Conservation (phyloP, 2,113 vertebrate genomes). For the Pionites leucogaster region DNA sequence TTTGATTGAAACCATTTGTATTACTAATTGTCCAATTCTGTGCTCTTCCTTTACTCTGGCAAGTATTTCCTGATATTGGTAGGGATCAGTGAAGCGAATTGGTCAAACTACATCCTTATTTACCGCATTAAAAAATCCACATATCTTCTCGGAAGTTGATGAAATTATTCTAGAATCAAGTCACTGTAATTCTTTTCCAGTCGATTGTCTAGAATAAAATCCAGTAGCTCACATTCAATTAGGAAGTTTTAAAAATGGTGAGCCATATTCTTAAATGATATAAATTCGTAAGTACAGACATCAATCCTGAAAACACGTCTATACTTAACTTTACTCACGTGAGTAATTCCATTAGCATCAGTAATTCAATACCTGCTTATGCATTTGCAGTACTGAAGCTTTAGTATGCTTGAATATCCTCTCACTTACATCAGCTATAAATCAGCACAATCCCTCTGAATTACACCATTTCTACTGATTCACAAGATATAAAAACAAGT, state of each 20-base stretch:
- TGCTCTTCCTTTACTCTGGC: slow-evolving; percentile 7
- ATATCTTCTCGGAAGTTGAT: neutral
- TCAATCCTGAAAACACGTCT: slow-evolving; percentile 45
- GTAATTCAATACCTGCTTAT: slow-evolving; percentile 66
- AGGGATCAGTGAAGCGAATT: neutral
- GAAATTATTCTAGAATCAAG: slow-evolving; percentile 29
- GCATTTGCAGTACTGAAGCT: slow-evolving; percentile 43
- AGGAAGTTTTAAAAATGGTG: slow-evolving; percentile 45
- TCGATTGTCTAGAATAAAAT: slow-evolving; percentile 35
- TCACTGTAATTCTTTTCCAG: neutral
- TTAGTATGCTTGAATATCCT: slow-evolving; percentile 45
- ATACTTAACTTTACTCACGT: slow-evolving; percentile 65
- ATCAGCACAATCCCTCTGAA: slow-evolving; percentile 37
- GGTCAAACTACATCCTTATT: slow-evolving; percentile 34
- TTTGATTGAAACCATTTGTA: slow-evolving; percentile 29
- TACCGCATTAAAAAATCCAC: slow-evolving; percentile 12
- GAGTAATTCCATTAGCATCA: slow-evolving; percentile 65
- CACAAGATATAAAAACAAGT: neutral
- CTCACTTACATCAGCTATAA: slow-evolving; percentile 48
- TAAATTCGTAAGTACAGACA: slow-evolving; percentile 37
- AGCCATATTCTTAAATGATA: slow-evolving; percentile 45
- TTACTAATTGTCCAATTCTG: slow-evolving; percentile 28
- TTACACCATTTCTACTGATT: slow-evolving; percentile 28
- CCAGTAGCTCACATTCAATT: slow-evolving; percentile 39
- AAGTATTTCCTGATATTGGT: slow-evolving; percentile 32